A percentile compares a stretch with the other conserved stretches of the same genome.
These are phyloP conservation scores for Pollenia amentaria DNA, from an alignment of 2,888 invertebrate genomes.

Conservation along the genomic window DNA sequence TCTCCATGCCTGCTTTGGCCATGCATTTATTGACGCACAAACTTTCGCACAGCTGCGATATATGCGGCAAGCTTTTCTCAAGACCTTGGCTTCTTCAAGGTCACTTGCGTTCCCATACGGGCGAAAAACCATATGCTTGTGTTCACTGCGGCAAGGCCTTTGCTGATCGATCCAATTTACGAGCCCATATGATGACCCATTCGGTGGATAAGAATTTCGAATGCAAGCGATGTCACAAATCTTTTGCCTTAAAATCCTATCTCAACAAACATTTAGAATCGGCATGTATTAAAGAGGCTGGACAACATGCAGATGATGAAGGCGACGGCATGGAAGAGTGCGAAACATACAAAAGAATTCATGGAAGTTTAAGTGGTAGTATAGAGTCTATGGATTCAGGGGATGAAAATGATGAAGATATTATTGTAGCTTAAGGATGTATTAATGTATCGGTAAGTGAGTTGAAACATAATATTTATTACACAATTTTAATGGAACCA, in stretches of 20 bases:
- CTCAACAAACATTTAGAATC: slow-evolving; percentile 97
- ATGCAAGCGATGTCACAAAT: slow-evolving; percentile 94
- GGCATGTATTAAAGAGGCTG: slow-evolving; percentile 89
- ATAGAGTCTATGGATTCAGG: slow-evolving; percentile 83
- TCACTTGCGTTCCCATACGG: slow-evolving; percentile 95
- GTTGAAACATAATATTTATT: not conserved
- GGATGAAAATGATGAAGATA: slow-evolving; percentile 84
- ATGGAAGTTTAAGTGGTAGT: slow-evolving; percentile 45
- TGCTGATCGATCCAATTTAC: slow-evolving; percentile 95
- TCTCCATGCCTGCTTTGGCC: slow-evolving; percentile 98
- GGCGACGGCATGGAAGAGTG: slow-evolving; percentile 33
- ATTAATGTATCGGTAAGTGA: slow-evolving; percentile 24
- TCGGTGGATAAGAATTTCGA: slow-evolving; percentile 95
- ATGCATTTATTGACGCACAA: slow-evolving; percentile 97
- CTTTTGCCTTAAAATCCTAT: slow-evolving; percentile 97
- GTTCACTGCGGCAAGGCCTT: slow-evolving; percentile 97
- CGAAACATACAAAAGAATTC: slow-evolving; percentile 42
- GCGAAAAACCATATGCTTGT: slow-evolving; percentile 97
- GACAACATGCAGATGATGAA: slow-evolving; percentile 62
- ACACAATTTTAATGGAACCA: slow-evolving; percentile 23
- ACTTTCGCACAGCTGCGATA: slow-evolving; percentile 94
- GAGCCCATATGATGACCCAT: slow-evolving; percentile 98
- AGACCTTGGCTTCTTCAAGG: slow-evolving; percentile 97
- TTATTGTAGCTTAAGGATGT: slow-evolving; percentile 82
- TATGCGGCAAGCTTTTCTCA: slow-evolving; percentile 97